Conservation (phyloP, 2,888 invertebrate species). For the Clostera curtula region DNA sequence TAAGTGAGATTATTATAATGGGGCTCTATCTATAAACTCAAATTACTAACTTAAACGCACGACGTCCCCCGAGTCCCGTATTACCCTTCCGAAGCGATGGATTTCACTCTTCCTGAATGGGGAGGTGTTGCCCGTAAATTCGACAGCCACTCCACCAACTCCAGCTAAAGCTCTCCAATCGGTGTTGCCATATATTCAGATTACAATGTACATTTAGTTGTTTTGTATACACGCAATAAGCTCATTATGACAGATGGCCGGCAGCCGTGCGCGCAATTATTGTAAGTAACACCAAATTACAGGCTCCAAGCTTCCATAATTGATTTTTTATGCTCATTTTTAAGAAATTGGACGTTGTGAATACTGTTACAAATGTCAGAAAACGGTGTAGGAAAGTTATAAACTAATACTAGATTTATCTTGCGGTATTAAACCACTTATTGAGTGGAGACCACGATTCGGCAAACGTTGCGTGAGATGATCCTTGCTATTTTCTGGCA, state of each 20-base stretch:
- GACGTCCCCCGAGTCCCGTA: too few species aligned
- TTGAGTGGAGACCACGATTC: too few species aligned
- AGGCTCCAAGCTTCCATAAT: conserved; percentile 28
- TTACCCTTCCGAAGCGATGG: too few species aligned
- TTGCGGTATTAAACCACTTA: too few species aligned
- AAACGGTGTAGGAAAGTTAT: neutral
- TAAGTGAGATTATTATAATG: too few species aligned
- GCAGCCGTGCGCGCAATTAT: conserved; percentile 10
- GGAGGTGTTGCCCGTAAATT: too few species aligned
- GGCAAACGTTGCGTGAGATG: too few species aligned
- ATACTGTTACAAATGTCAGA: neutral
- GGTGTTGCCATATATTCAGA: conserved; percentile 5
- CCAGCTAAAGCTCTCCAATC: neutral
- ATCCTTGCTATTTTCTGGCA: too few species aligned
- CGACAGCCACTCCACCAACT: neutral
- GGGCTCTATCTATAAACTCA: too few species aligned
- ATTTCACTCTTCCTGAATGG: too few species aligned
- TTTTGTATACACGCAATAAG: conserved; percentile 39
- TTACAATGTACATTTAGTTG: conserved; percentile 3
- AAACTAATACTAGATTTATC: too few species aligned
- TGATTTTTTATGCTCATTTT: conserved; percentile 33
- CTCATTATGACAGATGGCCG: conserved; percentile 39
- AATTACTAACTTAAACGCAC: too few species aligned
- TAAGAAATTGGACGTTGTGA: neutral
- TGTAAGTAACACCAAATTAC: conserved; percentile 34